Evolutionary conservation across 2,113 vertebrate genomes (phyloP), one percentile per base, ranked within the genome.

Genomic region (Indri indri): DNA sequence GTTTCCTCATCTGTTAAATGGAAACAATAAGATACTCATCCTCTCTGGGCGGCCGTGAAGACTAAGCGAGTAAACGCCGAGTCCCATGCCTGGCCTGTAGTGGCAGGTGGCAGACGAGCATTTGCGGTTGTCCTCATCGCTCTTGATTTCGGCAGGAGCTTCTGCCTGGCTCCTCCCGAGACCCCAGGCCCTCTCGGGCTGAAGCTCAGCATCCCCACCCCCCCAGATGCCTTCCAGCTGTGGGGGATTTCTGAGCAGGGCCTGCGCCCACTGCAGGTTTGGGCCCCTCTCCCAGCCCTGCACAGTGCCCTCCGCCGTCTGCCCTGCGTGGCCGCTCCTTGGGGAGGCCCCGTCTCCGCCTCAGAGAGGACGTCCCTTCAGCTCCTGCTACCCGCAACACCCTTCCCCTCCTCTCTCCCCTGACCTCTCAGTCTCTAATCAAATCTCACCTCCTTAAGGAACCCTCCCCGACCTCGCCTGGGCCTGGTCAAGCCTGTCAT

Each of bases 1-100:
- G 66, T 68, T 68, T 37, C 66, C 34, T 68, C 17, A 68, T 68
- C 66, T 68, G 66, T 68, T 68, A 37, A 68, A 20, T 68, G 66
- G 18, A n/a, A 37, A 37, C n/a, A 20, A 68, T 22, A 47, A 13
- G 37, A n/a, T n/a, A 54, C 22, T 1, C 0, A 2, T 5, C 27
- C 83, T 32, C 40, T 61, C 5, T 6, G 34, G n/a, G 74, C 32
- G 40, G 47, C 20, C 8, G 50, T 70, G 10, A 70, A 30, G 20
- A 68, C 50, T 66, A 52, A 45, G 30, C 47, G 32, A 37, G 52
- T 14, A 59, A 37, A 68, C 63, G 3, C 34, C 23, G 13, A 50
- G 22, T 16, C 30, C 66, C 10, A 4, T 37, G 6, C 32, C 79
- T 37, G 66, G 32, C 66, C 79, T 37, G 40, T 40, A 32, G 22